Evolutionary conservation across 2,113 vertebrate species (phyloP).

Genomic region (Cyphomyrus discorhynchus): DNA sequence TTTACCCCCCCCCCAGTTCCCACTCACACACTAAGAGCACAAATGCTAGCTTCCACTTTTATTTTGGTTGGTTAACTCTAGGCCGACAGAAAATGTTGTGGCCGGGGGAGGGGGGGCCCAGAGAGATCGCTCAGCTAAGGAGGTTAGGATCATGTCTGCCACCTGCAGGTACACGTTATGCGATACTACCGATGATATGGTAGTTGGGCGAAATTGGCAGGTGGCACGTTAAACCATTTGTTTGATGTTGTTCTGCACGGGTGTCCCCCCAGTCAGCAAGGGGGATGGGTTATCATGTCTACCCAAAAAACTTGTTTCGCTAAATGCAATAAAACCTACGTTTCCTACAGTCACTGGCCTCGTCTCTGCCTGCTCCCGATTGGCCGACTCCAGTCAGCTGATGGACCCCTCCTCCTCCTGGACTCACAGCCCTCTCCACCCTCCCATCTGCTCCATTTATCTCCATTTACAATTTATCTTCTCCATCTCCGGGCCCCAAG

Average conservation of each 20-base stretch:
- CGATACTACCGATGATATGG: background rate
- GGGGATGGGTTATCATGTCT: background rate
- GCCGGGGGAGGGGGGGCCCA: background rate
- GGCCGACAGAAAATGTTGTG: background rate
- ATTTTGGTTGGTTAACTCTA: background rate
- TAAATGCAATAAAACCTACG: background rate
- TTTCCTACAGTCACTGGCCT: conserved; percentile 9
- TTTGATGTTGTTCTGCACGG: background rate
- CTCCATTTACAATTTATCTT: conserved; percentile 67
- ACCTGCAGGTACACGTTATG: conserved; percentile 1
- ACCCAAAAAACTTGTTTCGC: background rate
- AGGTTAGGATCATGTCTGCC: background rate
- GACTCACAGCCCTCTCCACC: conserved; percentile 32
- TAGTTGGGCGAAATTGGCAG: conserved; percentile 3
- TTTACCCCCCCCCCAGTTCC: background rate
- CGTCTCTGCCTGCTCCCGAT: background rate
- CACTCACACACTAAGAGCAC: background rate
- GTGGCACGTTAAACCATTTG: background rate
- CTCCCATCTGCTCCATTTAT: conserved; percentile 56
- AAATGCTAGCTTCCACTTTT: conserved; percentile 4
- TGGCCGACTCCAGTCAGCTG: conserved; percentile 22
- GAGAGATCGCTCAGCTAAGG: background rate
- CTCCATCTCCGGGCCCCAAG: conserved; percentile 63
- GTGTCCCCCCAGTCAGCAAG: background rate
- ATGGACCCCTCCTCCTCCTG: conserved; percentile 39